Conservation (phyloP, 2,113 vertebrate genomes). For the Callospermophilus lateralis region DNA sequence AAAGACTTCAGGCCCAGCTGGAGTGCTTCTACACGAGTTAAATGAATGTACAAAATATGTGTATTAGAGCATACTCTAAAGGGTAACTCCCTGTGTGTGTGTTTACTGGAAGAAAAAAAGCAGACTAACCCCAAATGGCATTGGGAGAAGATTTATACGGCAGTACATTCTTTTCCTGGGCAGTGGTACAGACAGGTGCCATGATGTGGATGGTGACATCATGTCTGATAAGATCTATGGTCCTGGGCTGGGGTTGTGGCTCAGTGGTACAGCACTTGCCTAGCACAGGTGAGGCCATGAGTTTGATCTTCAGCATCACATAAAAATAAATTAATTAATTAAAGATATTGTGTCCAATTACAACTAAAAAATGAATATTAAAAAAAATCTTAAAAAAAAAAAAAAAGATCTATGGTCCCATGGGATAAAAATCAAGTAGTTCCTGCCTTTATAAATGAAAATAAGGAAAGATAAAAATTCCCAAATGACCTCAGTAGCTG, state of each 20-base stretch:
- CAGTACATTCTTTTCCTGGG: background rate
- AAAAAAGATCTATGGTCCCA: background rate
- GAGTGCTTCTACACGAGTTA: fast-evolving
- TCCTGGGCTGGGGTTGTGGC: background rate
- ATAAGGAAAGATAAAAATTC: background rate
- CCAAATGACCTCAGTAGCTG: background rate
- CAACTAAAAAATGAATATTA: too few relatives aligned
- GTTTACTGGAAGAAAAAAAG: background rate
- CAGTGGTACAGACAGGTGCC: background rate
- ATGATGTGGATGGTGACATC: background rate
- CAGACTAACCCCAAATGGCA: background rate
- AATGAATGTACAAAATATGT: background rate
- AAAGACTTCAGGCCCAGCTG: background rate
- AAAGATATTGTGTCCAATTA: too few relatives aligned
- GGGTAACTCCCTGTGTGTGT: background rate
- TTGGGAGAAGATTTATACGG: background rate
- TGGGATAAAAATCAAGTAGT: background rate
- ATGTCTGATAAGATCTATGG: background rate
- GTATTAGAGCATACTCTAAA: background rate
- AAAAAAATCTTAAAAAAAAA: too few relatives aligned
- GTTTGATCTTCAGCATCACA: too few relatives aligned
- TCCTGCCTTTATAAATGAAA: background rate
- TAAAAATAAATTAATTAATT: too few relatives aligned
- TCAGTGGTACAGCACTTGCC: too few relatives aligned
- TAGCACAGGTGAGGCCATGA: too few relatives aligned